Conservation (phyloP, 2,113 vertebrate genomes). For the Cyanoramphus novaezelandiae region DNA sequence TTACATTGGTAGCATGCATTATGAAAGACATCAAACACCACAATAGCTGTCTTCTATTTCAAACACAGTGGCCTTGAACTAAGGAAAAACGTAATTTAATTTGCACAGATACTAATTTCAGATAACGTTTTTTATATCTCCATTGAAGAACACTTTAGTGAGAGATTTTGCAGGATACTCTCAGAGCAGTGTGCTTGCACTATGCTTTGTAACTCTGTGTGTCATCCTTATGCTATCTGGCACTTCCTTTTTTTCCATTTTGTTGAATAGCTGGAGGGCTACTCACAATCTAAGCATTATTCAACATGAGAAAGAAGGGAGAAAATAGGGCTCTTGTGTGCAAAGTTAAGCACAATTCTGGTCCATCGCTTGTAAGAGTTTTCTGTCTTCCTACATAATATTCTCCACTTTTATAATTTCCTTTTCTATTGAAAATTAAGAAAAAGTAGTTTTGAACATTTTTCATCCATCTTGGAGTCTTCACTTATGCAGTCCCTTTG, state of each 20-base stretch:
- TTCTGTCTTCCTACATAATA: conserved; percentile 12
- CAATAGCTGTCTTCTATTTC: neutral
- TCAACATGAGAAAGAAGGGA: neutral
- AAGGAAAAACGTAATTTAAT: neutral
- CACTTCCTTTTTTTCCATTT: neutral
- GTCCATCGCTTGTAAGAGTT: neutral
- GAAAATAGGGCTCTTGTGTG: neutral
- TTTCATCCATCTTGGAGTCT: neutral
- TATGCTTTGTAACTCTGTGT: neutral
- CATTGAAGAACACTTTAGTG: neutral
- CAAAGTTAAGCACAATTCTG: neutral
- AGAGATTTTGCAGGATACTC: neutral
- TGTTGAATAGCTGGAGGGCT: neutral
- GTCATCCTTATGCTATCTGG: neutral
- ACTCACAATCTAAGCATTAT: neutral
- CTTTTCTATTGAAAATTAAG: neutral
- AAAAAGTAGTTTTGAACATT: neutral
- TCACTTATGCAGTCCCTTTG: neutral
- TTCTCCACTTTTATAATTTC: neutral
- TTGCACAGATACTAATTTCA: neutral
- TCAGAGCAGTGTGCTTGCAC: neutral
- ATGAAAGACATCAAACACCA: neutral
- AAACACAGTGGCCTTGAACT: neutral
- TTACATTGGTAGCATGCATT: neutral
- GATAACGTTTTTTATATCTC: neutral